Evolutionary conservation across 2,888 invertebrate genomes (phyloP).

Genomic region (Dynastes tityus): DNA sequence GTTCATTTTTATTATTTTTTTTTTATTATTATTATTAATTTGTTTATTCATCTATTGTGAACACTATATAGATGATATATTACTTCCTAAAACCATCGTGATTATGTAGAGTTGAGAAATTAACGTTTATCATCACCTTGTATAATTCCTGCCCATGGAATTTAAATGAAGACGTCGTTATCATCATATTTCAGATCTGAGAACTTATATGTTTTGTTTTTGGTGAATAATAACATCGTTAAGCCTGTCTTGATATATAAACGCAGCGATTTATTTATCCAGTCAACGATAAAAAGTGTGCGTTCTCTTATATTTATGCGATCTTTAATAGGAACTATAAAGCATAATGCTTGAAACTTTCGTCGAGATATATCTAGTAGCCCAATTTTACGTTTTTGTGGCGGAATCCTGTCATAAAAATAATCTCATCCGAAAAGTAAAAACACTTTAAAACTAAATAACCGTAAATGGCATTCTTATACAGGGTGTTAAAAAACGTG

Average conservation of each 20-base stretch:
- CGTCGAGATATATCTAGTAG: constrained; percentile 20
- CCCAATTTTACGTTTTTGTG: constrained; percentile 31
- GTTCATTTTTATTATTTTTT: too few relatives aligned
- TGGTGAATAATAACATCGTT: constrained; percentile 13
- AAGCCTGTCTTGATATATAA: constrained; percentile 12
- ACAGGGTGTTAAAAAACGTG: too few relatives aligned
- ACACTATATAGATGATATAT: too few relatives aligned
- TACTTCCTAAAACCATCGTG: too few relatives aligned
- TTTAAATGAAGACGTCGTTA: not conserved
- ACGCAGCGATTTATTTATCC: constrained; percentile 28
- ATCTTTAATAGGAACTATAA: constrained; percentile 38
- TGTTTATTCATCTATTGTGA: too few relatives aligned
- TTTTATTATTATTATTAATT: too few relatives aligned
- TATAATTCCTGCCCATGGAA: not conserved
- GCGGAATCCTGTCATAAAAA: constrained; percentile 23
- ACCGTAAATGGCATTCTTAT: not conserved
- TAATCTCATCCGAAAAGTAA: constrained; percentile 24
- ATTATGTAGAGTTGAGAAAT: too few relatives aligned
- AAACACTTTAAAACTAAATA: not conserved
- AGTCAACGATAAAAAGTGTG: constrained; percentile 1
- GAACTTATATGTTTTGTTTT: constrained; percentile 18
- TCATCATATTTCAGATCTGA: not conserved
- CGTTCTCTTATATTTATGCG: constrained; percentile 25
- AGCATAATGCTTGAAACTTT: constrained; percentile 39
- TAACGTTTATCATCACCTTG: too few relatives aligned